These are phyloP conservation scores for Zygaena filipendulae DNA, from an alignment of 2,888 invertebrate species.

Conservation along the genomic window DNA sequence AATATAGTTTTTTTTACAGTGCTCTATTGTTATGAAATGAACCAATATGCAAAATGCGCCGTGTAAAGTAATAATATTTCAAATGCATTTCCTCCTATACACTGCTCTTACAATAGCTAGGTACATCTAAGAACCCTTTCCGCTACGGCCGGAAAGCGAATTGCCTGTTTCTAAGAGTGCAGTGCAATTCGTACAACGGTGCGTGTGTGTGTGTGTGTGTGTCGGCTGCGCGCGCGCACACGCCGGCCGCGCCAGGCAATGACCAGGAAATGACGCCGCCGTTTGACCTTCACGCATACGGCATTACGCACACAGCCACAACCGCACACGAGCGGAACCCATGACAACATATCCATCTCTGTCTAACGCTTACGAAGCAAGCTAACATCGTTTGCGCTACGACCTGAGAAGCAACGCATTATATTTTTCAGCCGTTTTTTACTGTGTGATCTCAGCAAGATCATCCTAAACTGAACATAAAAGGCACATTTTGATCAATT, in stretches of 20 bases:
- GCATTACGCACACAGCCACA: conserved; percentile 25
- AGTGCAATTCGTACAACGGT: conserved; percentile 1
- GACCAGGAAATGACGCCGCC: conserved; percentile 68
- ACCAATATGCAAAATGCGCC: too few species aligned
- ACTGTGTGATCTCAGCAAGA: too few species aligned
- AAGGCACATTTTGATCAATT: too few species aligned
- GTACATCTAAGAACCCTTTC: conserved; percentile 37
- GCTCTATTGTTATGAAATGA: too few species aligned
- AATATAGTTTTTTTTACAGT: too few species aligned
- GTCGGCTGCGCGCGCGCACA: conserved; percentile 19
- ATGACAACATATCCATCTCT: neutral
- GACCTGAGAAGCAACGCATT: conserved; percentile 14
- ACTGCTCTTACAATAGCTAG: conserved; percentile 29
- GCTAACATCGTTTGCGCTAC: neutral
- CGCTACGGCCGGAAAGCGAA: conserved; percentile 53
- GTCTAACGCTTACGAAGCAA: neutral
- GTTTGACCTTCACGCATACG: conserved; percentile 52
- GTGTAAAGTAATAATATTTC: too few species aligned
- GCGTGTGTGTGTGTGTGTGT: conserved; percentile 17
- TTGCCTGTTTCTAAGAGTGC: conserved; percentile 33
- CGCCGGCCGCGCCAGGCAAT: conserved; percentile 52
- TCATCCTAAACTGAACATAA: too few species aligned
- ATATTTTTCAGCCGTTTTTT: neutral
- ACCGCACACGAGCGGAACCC: conserved; percentile 6
- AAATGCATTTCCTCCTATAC: conserved; percentile 34